Evolutionary conservation across 2,888 invertebrate genomes (phyloP), one percentile per base, ranked within the genome.

Genomic region (Pomacea canaliculata): DNA sequence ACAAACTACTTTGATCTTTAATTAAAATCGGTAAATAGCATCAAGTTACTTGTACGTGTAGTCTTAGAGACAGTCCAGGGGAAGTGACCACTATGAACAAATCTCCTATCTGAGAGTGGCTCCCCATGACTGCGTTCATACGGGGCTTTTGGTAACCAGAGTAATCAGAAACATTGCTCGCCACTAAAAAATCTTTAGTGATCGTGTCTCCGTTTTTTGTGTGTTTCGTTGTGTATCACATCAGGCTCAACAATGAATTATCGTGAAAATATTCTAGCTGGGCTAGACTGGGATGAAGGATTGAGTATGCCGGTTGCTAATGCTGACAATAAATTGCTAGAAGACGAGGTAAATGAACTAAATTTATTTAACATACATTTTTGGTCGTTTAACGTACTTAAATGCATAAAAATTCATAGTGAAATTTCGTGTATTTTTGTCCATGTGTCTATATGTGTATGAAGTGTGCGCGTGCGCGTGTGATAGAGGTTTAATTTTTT

Each of bases 251-350:
- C 79, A 71, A 86, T 86, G 87, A 83, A 84, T 75, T 69, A 62
- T 51, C 79, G 83, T 68, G 84, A 81, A 48, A 86, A 81, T 69
- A 85, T 90, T 71, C 82, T 91, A 27, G 86, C 84, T 63, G 90
- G 89, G 77, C 81, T 91, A 79, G 90, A 90, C 80, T 91, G 91
- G 91, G 90, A 91, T 79, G 90, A 91, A 81, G 90, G 90, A 16
- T 80, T 91, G 71, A 89, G 89, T 62, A 88, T 91, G 85, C 91
- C 91, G 1, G 90, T 91, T 12, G 91, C 91, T 27, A 91, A 91
- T 83, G 85, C 83, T 65, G 89, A 90, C 79, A 91, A 91, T 78
- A 90, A 90, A 78, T 70, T 76, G 12, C 83, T 91, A 49, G 90
- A 91, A 83, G 88, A 89, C 74, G 87, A 89, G 85, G 90, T 90